Base-by-base conservation (phyloP, 2,888 invertebrate genomes). In the Entomobrya multifasciata region DNA sequence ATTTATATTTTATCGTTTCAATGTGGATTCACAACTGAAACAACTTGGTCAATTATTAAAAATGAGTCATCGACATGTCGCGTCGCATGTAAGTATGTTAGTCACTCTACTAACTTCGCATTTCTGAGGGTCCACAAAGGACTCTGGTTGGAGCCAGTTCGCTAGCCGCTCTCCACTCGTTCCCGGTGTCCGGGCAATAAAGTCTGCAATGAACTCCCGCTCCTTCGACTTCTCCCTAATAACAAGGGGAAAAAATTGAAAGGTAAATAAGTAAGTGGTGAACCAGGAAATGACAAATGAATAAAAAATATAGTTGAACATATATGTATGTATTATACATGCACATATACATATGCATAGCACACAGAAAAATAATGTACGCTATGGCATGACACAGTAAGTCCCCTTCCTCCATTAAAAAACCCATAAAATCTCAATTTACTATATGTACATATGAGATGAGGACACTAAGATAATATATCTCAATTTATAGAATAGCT, bases 91-190 rank as follows among this genome's bases (percentile, higher is more conserved):
- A 52, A 6, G 4, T 17, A 36, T 36, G 8, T 36, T 6, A 36
- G 36, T 36, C 4, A 8, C 36, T 36, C 36, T 36, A 70, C 70
- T 47, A 25, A 98, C 94, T 93, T 97, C 97, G 92, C 97, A 98
- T 92, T 96, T 96, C 87, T 94, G 93, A 0, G 98, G 97, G 93
- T 98, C 98, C 70, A 98, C 96, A 90, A 96, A 96, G 30, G 98
- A 95, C 91, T 97, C 97, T 0, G 98, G 98, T 92, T 98, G 97
- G 83, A 99, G 93, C 98, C 99, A 99, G 92, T 97, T 95, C 0
- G 98, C 98, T 90, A 99, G 93, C 79, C 98, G 94, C 4, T 98
- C 98, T 0, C 99, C 99, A 91, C 95, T 95, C 0, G 97, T 97
- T 11, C 96, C 96, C 22, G 96, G 95, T 0, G 95, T 95, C 83